phyloP scores from a whole-genome alignment of 2,797 vertebrate genomes.

The Thunnus albacares region DNA sequence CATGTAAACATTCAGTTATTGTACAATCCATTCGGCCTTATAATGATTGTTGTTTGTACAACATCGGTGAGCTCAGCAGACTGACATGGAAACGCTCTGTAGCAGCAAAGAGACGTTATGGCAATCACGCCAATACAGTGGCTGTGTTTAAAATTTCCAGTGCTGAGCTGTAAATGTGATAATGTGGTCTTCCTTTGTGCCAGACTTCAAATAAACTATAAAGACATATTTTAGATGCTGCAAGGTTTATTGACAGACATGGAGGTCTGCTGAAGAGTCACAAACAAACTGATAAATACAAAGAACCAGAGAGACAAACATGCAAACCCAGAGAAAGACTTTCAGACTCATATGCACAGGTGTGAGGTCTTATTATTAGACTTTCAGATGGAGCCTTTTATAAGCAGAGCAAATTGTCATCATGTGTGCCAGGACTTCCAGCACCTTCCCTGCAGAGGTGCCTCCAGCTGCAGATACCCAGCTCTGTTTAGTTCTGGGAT shows the following conservation, averaged over 20 bases:
- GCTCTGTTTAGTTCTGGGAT: slow-evolving; percentile 77
- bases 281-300: slow-evolving; percentile 9
- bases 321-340: neutral
- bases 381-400: slow-evolving; percentile 61
- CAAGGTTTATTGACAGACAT: slow-evolving; percentile 5
- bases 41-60: slow-evolving; percentile 10
- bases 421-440: slow-evolving; percentile 33
- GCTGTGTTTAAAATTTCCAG: slow-evolving; percentile 50
- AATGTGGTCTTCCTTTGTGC: slow-evolving; percentile 39
- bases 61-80: slow-evolving; percentile 10
- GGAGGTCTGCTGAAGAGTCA: neutral
- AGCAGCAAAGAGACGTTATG: slow-evolving; percentile 20
- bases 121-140: slow-evolving; percentile 20
- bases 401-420: slow-evolving; percentile 43
- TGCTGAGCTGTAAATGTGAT: slow-evolving; percentile 50
- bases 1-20: neutral
- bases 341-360: slow-evolving; percentile 26
- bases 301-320: neutral
- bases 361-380: slow-evolving; percentile 41
- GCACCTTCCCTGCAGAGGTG: slow-evolving; percentile 41
- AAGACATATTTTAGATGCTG: slow-evolving; percentile 37
- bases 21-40: neutral
- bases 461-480: slow-evolving; percentile 48
- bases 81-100: slow-evolving; percentile 39
- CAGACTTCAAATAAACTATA: slow-evolving; percentile 37